These are phyloP conservation scores for Eurypyga helias DNA, from an alignment of 2,113 vertebrate genomes.

Conservation along the genomic window DNA sequence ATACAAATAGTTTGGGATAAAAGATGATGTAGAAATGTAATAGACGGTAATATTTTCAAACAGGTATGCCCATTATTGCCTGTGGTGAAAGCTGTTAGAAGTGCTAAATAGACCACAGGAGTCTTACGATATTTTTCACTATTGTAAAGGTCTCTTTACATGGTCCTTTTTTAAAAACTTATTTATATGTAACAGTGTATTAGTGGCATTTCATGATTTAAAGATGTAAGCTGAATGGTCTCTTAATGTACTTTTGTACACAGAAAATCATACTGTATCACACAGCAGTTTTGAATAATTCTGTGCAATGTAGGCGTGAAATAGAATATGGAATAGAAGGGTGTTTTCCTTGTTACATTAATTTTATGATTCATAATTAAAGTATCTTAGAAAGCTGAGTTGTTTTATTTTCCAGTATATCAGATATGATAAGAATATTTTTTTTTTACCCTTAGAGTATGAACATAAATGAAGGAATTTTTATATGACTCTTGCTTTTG, in stretches of 20 bases:
- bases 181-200: not conserved
- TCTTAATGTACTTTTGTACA: not conserved
- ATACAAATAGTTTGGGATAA: not conserved
- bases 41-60: not conserved
- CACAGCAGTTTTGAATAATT: not conserved
- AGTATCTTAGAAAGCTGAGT: not conserved
- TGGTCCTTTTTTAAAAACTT: not conserved
- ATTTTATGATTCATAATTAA: not conserved
- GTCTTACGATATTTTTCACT: not conserved
- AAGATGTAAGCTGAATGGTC: not conserved
- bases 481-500: not conserved
- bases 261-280: not conserved
- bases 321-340: not conserved
- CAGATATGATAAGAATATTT: not conserved
- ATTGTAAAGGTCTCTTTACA: not conserved
- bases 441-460: not conserved
- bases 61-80: not conserved
- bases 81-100: not conserved
- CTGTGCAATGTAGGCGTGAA: not conserved
- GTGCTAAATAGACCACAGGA: not conserved
- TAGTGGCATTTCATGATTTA: not conserved
- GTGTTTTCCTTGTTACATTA: slow-evolving; percentile 7
- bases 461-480: not conserved
- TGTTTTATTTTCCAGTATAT: not conserved
- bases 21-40: not conserved